phyloP scores from a whole-genome alignment of 2,113 vertebrate genomes.

The Marmota flaviventris region DNA sequence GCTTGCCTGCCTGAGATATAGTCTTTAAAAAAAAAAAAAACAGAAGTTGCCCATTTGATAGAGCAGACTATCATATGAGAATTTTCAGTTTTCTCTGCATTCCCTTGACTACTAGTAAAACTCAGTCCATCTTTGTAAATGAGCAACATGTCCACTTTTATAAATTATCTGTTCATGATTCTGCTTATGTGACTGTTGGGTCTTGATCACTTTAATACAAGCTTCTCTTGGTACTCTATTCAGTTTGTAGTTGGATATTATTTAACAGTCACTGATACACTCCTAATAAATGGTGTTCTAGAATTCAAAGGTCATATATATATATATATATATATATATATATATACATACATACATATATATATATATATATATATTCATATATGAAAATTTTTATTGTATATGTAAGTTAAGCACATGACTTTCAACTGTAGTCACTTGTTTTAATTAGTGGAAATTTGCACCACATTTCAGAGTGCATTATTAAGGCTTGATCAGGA shows the following conservation, averaged over 20 bases:
- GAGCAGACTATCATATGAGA: background rate
- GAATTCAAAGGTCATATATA: background rate
- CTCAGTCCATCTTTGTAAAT: background rate
- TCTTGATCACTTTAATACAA: background rate
- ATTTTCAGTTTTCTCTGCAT: background rate
- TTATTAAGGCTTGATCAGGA: constrained; percentile 75
- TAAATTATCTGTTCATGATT: background rate
- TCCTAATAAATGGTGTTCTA: background rate
- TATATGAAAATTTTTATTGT: background rate
- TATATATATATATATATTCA: too few relatives aligned
- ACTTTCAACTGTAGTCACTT: background rate
- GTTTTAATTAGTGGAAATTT: constrained; percentile 61
- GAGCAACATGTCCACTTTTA: background rate
- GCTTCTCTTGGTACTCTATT: background rate
- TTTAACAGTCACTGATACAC: background rate
- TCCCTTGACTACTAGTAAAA: background rate
- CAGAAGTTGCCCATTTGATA: background rate
- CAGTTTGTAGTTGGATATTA: background rate
- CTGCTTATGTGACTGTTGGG: background rate
- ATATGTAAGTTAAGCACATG: background rate
- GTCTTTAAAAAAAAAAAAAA: background rate
- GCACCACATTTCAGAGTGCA: constrained; percentile 52
- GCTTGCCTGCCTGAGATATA: background rate
- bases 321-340: too few relatives aligned
- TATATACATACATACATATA: too few relatives aligned